Evolutionary conservation across 2,797 vertebrate species (phyloP).

Genomic region (Otus scops): DNA sequence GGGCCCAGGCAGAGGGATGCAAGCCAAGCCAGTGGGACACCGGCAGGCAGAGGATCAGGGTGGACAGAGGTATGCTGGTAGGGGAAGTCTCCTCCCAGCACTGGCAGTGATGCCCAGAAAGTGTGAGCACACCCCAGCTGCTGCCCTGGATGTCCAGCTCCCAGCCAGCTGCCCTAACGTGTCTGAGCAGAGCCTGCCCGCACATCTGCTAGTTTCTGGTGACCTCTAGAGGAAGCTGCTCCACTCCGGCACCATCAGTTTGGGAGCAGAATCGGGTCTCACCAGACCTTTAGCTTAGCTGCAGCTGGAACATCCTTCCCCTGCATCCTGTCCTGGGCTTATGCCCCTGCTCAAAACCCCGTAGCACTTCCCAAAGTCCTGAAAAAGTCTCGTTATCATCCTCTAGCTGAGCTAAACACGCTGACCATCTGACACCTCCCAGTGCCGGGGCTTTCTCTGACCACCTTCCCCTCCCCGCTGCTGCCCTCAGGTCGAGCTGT

Average conservation of each 20-base stretch:
- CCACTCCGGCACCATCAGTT: accelerated
- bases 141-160: background rate
- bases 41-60: background rate
- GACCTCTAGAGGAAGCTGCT: constrained; percentile 60
- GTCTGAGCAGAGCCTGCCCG: background rate
- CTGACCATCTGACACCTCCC: accelerated
- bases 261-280: accelerated
- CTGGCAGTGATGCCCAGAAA: background rate
- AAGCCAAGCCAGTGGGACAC: background rate
- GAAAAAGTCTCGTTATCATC: background rate
- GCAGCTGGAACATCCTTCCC: background rate
- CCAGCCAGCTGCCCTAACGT: too few relatives aligned
- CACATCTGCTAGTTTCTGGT: constrained; percentile 34
- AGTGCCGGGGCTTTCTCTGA: background rate
- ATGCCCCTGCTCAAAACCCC: background rate
- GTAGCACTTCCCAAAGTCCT: background rate
- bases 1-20: background rate
- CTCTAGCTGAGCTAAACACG: accelerated
- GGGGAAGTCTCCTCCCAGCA: background rate
- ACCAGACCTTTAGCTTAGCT: background rate
- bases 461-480: background rate
- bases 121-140: accelerated
- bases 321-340: background rate
- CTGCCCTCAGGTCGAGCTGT: constrained; percentile 87
- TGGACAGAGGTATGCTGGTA: background rate